Conservation (phyloP, 2,113 vertebrate genomes). For the Chionomys nivalis region DNA sequence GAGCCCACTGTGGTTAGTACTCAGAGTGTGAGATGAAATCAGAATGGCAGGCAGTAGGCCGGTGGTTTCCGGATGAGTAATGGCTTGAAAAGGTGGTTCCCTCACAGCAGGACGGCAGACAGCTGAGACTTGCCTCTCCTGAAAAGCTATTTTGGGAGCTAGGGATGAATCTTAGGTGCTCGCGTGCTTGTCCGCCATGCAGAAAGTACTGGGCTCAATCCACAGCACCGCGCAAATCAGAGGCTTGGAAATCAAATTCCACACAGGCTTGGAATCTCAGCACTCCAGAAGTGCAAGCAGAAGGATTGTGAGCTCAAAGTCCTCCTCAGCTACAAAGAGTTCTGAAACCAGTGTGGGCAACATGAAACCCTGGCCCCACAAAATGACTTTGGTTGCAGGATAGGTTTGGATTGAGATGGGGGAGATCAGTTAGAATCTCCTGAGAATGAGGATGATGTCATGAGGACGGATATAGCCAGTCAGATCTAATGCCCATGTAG, state of each 20-base stretch:
- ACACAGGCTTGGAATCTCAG: neutral
- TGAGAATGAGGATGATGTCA: neutral
- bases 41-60: neutral
- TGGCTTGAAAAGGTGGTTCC: neutral
- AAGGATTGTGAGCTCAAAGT: neutral
- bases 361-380: neutral
- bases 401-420: neutral
- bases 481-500: neutral
- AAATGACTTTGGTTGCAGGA: neutral
- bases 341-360: neutral
- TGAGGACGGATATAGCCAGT: neutral
- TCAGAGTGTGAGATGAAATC: neutral
- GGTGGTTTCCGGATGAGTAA: neutral
- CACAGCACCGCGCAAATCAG: neutral
- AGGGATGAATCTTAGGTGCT: neutral
- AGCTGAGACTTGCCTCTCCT: slow-evolving; percentile 8
- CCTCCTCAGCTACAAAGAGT: neutral
- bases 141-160: neutral
- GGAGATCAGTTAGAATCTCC: neutral
- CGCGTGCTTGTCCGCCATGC: neutral
- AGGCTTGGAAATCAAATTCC: too few relatives aligned
- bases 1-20: neutral
- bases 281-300: neutral
- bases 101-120: slow-evolving; percentile 1
- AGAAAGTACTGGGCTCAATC: too few relatives aligned